phyloP scores from a whole-genome alignment of 2,888 invertebrate genomes.

The Idaea aversata region DNA sequence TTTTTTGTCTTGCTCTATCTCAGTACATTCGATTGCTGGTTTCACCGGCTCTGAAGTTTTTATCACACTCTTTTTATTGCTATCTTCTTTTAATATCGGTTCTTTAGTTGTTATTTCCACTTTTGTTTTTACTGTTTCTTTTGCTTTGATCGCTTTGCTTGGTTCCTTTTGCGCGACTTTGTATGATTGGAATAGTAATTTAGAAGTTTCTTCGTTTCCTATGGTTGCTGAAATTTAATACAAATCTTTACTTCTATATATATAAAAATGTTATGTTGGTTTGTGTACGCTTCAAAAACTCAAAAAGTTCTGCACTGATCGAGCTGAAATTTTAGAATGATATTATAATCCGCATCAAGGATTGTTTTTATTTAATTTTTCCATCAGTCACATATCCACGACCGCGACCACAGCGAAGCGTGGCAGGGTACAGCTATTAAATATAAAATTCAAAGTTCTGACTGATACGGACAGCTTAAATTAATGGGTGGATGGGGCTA shows the following conservation, averaged over 20 bases:
- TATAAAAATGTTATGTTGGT: no score
- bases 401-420: no score
- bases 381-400: no score
- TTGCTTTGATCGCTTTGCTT: constrained; percentile 8
- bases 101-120: constrained; percentile 15
- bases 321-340: no score
- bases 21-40: background rate
- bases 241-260: background rate
- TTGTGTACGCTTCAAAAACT: no score
- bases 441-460: no score
- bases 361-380: no score
- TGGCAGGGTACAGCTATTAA: no score
- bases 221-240: constrained; percentile 12
- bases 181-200: constrained; percentile 1
- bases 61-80: background rate
- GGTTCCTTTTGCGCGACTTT: constrained; percentile 4
- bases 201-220: constrained; percentile 15
- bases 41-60: background rate
- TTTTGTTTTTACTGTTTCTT: constrained; percentile 13
- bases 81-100: background rate
- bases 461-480: no score
- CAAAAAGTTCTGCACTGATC: no score
- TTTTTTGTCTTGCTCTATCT: background rate
- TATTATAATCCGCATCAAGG: no score
- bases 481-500: no score